phyloP scores from a whole-genome alignment of 1,140 invertebrate genomes.

The Penaeus japonicus region DNA sequence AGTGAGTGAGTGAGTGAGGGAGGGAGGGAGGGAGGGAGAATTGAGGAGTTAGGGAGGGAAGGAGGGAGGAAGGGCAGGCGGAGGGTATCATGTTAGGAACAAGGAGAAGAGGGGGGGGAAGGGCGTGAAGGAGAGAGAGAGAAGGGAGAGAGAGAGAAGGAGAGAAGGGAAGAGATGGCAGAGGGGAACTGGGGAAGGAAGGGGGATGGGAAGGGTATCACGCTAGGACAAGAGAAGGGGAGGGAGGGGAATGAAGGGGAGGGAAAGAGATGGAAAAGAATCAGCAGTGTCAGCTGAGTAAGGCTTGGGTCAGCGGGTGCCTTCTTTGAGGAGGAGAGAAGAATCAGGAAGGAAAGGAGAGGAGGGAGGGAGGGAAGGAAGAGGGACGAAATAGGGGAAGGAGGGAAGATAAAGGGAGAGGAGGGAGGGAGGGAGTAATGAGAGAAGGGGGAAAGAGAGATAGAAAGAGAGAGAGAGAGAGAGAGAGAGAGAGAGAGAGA shows the following conservation, averaged over 20 bases:
- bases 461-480: neutral
- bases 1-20: neutral
- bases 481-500: neutral
- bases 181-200: neutral
- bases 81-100: neutral
- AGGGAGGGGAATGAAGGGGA: neutral
- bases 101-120: neutral
- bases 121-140: neutral
- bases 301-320: no score
- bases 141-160: neutral
- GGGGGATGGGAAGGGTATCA: neutral
- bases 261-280: neutral
- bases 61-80: neutral
- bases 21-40: neutral
- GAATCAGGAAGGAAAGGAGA: neutral
- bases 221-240: neutral
- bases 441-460: neutral
- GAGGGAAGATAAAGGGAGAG: neutral
- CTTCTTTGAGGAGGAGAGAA: neutral
- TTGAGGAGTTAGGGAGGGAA: neutral
- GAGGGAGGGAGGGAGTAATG: neutral
- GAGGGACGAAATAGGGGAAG: neutral
- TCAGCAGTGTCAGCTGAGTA: no score
- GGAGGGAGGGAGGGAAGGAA: neutral
- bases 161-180: conserved; percentile 17